phyloP scores from a whole-genome alignment of 2,888 invertebrate species.

The Tethea ocularis region DNA sequence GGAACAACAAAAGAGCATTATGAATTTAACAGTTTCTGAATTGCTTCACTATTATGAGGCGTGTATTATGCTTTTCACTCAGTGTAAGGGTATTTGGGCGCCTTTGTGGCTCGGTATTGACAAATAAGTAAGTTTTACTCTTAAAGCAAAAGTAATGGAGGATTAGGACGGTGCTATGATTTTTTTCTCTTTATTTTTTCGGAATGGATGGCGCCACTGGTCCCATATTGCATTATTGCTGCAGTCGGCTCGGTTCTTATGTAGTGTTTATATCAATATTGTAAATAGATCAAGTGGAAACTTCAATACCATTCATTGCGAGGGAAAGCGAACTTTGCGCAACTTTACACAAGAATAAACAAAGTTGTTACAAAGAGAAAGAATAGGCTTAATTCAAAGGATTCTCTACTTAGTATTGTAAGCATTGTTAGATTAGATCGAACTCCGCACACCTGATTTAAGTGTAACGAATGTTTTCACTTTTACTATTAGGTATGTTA shows the following conservation, averaged over 20 bases:
- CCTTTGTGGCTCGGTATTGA: slow-evolving; percentile 82
- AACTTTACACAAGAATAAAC: slow-evolving; percentile 59
- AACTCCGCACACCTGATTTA: slow-evolving; percentile 28
- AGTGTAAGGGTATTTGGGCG: slow-evolving; percentile 81
- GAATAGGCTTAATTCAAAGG: slow-evolving; percentile 45
- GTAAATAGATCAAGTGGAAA: slow-evolving; percentile 75
- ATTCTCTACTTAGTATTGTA: slow-evolving; percentile 28
- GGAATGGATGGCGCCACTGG: slow-evolving; percentile 72
- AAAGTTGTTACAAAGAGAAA: slow-evolving; percentile 49
- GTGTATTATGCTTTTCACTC: slow-evolving; percentile 78
- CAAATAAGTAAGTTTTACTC: slow-evolving; percentile 82
- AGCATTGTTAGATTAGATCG: slow-evolving; percentile 25
- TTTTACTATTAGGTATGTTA: slow-evolving; percentile 22
- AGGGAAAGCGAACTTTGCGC: slow-evolving; percentile 64
- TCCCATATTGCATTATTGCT: slow-evolving; percentile 71
- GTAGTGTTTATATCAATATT: slow-evolving; percentile 60
- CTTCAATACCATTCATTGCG: slow-evolving; percentile 51
- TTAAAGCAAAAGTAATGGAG: slow-evolving; percentile 75
- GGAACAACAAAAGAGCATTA: slow-evolving; percentile 78
- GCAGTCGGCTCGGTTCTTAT: slow-evolving; percentile 48
- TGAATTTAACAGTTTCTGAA: slow-evolving; percentile 82
- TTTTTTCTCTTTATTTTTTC: slow-evolving; percentile 57
- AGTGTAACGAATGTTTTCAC: slow-evolving; percentile 26
- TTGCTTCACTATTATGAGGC: slow-evolving; percentile 79
- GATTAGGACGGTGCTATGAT: slow-evolving; percentile 69